Conservation (phyloP, 1,140 invertebrate genomes). For the Drosophila repleta region DNA sequence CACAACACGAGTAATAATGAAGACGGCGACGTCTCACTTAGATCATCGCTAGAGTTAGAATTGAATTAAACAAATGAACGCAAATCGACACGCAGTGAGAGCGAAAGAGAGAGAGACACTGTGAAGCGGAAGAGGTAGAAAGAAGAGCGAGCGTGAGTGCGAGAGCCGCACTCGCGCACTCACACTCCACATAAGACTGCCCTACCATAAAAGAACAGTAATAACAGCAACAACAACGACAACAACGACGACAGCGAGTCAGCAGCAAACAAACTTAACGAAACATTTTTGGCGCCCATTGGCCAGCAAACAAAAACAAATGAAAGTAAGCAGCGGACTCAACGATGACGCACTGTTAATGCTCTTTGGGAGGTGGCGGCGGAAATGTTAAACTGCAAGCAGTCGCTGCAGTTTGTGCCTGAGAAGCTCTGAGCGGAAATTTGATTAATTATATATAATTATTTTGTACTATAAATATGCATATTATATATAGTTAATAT, state of each 20-base stretch:
- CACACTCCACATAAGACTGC: constrained; percentile 27
- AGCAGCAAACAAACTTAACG: constrained; percentile 40
- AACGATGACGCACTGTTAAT: not conserved
- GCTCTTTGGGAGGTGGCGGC: not conserved
- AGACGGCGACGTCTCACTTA: constrained; percentile 72
- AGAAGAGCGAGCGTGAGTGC: not conserved
- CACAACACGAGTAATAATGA: constrained; percentile 41
- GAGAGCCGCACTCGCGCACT: not conserved
- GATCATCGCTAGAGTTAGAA: constrained; percentile 81
- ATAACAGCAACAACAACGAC: constrained; percentile 1
- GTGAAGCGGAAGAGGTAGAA: not conserved
- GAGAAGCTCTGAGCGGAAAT: no score
- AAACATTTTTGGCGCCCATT: constrained; percentile 57
- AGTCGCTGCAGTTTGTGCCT: no score
- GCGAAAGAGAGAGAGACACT: not conserved
- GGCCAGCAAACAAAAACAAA: constrained; percentile 29
- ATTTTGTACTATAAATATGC: no score
- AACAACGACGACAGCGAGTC: constrained; percentile 15
- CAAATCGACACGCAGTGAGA: constrained; percentile 2
- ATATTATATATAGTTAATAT: no score
- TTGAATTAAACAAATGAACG: constrained; percentile 75
- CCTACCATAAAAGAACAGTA: constrained; percentile 19
- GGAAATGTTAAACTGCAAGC: no score
- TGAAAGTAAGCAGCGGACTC: not conserved
- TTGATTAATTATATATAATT: no score